Conservation (phyloP, 2,113 vertebrate species). For the Trinectes maculatus region DNA sequence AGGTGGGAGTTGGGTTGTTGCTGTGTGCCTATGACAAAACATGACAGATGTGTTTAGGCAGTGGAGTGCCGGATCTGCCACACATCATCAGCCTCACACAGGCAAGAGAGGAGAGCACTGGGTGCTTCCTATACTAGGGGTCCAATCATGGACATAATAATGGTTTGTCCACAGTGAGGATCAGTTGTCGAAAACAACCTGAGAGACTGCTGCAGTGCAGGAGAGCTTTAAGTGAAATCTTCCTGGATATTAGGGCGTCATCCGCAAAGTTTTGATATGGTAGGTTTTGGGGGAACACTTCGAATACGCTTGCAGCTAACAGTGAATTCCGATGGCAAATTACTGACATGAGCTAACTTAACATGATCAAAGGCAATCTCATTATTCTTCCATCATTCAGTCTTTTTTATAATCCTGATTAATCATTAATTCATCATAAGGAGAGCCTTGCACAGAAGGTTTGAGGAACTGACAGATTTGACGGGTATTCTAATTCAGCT, state of each 20-base stretch:
- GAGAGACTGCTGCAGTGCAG: constrained; percentile 35
- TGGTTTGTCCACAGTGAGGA: constrained; percentile 76
- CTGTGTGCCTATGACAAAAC: constrained; percentile 79
- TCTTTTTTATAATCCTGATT: constrained; percentile 52
- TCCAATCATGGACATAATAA: constrained; percentile 87
- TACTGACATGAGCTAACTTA: constrained; percentile 43
- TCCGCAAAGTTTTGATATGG: constrained; percentile 19
- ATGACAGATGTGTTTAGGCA: constrained; percentile 92
- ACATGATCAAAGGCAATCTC: constrained; percentile 64
- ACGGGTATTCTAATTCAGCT: constrained; percentile 66
- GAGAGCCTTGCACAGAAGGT: constrained; percentile 27
- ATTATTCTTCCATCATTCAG: constrained; percentile 64
- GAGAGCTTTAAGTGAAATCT: constrained; percentile 44
- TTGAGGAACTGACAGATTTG: constrained; percentile 62
- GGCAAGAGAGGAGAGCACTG: constrained; percentile 77
- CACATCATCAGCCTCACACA: constrained; percentile 88
- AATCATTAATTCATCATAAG: constrained; percentile 67
- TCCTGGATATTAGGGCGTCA: constrained; percentile 23
- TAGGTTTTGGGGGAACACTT: constrained; percentile 24
- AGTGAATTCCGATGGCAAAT: constrained; percentile 50
- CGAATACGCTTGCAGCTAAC: constrained; percentile 12
- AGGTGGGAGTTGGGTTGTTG: constrained; percentile 75
- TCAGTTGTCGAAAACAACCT: constrained; percentile 49
- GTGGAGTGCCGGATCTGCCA: constrained; percentile 85
- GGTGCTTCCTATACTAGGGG: constrained; percentile 82